Evolutionary conservation across 2,888 invertebrate species (phyloP).

Genomic region (Phorcus lineatus): DNA sequence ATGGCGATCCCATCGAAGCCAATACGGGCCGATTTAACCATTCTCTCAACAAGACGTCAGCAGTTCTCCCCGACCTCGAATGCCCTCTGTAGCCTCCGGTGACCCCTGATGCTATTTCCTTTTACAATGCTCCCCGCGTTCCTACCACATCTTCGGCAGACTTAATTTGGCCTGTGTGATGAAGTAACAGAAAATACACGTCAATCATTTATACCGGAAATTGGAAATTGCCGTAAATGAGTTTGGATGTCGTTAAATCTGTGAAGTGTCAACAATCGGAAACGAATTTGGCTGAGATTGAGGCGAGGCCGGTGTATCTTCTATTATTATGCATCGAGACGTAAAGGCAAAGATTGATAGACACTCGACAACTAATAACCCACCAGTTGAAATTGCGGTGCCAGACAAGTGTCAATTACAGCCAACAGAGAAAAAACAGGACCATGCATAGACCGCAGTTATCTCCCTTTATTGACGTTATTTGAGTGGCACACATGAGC

Average conservation of each 20-base stretch:
- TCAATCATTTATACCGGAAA: not conserved
- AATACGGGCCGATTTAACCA: too few species aligned
- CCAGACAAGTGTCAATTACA: conserved; percentile 8
- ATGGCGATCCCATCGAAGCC: too few species aligned
- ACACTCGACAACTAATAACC: conserved; percentile 4
- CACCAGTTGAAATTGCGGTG: not conserved
- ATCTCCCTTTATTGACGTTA: not conserved
- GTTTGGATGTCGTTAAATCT: conserved; percentile 13
- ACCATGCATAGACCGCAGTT: not conserved
- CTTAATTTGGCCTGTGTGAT: not conserved
- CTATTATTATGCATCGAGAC: conserved; percentile 3
- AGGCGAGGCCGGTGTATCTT: not conserved
- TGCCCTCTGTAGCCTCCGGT: too few species aligned
- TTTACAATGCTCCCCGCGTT: not conserved
- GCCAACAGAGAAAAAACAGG: not conserved
- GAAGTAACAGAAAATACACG: conserved; percentile 1
- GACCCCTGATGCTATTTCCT: too few species aligned
- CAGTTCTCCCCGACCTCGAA: too few species aligned
- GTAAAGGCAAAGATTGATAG: conserved; percentile 3
- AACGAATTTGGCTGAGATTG: not conserved
- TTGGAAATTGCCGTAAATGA: conserved; percentile 15
- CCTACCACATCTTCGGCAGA: not conserved
- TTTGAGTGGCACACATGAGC: too few species aligned
- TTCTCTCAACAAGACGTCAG: too few species aligned
- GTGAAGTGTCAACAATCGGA: conserved; percentile 15